Evolutionary conservation across 2,113 vertebrate species (phyloP), one percentile per base, ranked within the genome.

Genomic region (Acrocephalus kingi): DNA sequence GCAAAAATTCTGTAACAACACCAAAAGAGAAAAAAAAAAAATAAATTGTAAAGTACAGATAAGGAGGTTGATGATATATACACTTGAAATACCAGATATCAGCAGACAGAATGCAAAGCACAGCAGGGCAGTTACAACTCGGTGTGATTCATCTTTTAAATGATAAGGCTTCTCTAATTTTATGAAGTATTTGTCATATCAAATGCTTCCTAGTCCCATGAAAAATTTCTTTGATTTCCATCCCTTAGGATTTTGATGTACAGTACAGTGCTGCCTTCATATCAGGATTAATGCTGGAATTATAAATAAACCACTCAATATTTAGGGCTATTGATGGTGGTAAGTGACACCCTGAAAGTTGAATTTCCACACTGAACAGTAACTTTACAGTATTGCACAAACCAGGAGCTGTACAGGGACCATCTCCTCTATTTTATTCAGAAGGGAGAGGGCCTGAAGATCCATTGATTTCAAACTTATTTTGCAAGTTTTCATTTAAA

Each of bases 181-280:
- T 93, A 81, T 92, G 84, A 97, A 92, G 71, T 94, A 91, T 94
- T 96, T 95, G 94, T 97, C 81, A 87, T 96, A 96, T 97, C 92
- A 63, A 84, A 78, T 91, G 51, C 80, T 97, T 97, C 93, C 77
- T 87, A 81, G 84, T 54, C 81, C 56, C 73, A 43, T 80, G 84
- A 91, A 62, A 88, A 31, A 87, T 96, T 35, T 87, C 78, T 92
- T 89, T 96, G 85, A 95, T 96, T 85, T 84, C 27, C 54, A 9
- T 95, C 62, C 68, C 66, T 90, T 63, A 66, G 87, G 71, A 91
- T 87, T 95, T 93, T 84, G 91, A 72, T 80, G 59, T 91, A 89
- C 75, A 82, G 66, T 52, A 56, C 4, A 5, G 16, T 8, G 22
- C 24, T 77, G 62, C 66, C 33, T 68, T 86, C 66, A 4, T 30